Evolutionary conservation across 1,140 invertebrate species (phyloP), one percentile per base, ranked within the genome.

Genomic region (Parapsyche elsis): DNA sequence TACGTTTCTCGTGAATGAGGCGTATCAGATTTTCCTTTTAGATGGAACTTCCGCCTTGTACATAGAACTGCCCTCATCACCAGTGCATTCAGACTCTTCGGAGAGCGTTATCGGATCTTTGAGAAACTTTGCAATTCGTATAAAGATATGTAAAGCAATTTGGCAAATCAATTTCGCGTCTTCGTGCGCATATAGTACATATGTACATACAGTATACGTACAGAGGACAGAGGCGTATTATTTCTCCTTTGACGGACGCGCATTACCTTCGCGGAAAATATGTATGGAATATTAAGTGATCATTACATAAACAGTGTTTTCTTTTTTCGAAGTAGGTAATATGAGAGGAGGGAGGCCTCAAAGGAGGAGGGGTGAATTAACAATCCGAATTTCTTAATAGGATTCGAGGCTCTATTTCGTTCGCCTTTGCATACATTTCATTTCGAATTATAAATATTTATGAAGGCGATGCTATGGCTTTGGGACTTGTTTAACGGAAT

Each of bases 381-480:
- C 19, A 57, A 14, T 10, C 26, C 67, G 67, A 71, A 71, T 38
- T 44, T 14, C 24, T 38, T 71, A 30, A 71, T 71, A 44, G 67
- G 24, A 71, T 71, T 44, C 24, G 30, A 24, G 21, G 67, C 24
- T 30, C 24, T 24, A 71, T 71, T 71, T 71, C 10, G 24, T 24
- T 9, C 67, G 24, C 67, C 67, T 71, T 71, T 71, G 67, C 67
- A 71, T 71, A 30, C 67, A 71, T 71, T 71, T 44, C 67, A 71
- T 71, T 71, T 38, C 30, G 12, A 71, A 14, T 21, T 30, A 71
- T 71, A 30, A 71, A 71, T 71, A 71, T 71, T 71, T 71, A 71
- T 71, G 67, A 71, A 44, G 23, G 23, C 23, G 67, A 14, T 71
- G 24, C 67, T 71, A 24, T 71, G 26, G 67, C 67, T 71, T 30